Percentiles rank a stretch among this genome's conserved stretches.
Conservation (phyloP, 2,888 invertebrate genomes). For the Pelosia muscerda region DNA sequence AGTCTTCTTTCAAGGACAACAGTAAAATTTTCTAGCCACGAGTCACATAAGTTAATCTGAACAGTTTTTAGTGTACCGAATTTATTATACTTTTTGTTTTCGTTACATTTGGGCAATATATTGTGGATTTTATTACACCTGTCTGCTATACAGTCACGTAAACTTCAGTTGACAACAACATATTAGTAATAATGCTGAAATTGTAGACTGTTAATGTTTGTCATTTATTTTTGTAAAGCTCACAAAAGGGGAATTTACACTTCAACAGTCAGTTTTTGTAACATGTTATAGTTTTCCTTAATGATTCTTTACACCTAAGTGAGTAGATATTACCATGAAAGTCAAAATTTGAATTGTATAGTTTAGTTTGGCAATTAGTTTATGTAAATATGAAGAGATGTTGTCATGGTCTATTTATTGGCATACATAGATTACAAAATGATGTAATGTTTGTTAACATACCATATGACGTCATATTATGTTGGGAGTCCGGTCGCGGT, state of each 20-base stretch:
- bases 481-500: neutral
- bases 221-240: slow-evolving; percentile 43
- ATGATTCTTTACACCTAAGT: slow-evolving; percentile 14
- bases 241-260: slow-evolving; percentile 39
- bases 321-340: neutral
- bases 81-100: slow-evolving; percentile 22
- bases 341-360: neutral
- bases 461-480: too few species aligned
- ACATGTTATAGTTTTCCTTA: slow-evolving; percentile 24
- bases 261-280: slow-evolving; percentile 34
- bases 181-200: slow-evolving; percentile 24
- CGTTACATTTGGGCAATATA: slow-evolving; percentile 16
- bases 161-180: slow-evolving; percentile 5
- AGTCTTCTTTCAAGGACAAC: slow-evolving; percentile 3
- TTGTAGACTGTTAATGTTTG: slow-evolving; percentile 30
- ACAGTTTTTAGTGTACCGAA: slow-evolving; percentile 19
- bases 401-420: neutral
- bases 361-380: neutral
- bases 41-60: slow-evolving; percentile 16
- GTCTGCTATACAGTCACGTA: slow-evolving; percentile 10
- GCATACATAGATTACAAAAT: neutral
- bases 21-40: slow-evolving; percentile 8
- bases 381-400: neutral
- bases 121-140: slow-evolving; percentile 12
- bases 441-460: neutral